phyloP scores from a whole-genome alignment of 2,113 vertebrate genomes.

The Oncorhynchus masou region DNA sequence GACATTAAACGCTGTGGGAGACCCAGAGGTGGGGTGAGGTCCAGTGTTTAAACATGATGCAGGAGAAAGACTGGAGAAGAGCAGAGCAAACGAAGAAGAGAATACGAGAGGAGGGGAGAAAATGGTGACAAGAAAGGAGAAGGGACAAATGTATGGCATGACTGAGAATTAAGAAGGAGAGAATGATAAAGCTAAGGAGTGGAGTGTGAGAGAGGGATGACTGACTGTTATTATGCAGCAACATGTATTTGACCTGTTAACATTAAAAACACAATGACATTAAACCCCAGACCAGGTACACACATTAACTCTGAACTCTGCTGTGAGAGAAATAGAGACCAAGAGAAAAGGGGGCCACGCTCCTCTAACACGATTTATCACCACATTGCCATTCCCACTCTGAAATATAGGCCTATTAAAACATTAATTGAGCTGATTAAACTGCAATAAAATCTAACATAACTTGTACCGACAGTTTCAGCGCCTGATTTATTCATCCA shows the following conservation, averaged over 20 bases:
- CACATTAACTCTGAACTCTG: conserved; percentile 10
- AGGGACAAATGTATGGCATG: too few species aligned
- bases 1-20: conserved; percentile 58
- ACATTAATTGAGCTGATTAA: conserved; percentile 74
- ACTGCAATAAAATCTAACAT: conserved; percentile 68
- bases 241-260: neutral
- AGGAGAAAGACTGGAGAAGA: conserved; percentile 4
- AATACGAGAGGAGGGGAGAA: neutral
- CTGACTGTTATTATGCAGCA: neutral
- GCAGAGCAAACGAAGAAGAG: neutral
- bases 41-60: conserved; percentile 42
- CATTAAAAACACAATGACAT: neutral
- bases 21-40: conserved; percentile 37
- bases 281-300: neutral
- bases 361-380: conserved; percentile 59
- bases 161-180: too few species aligned
- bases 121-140: conserved; percentile 8
- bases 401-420: conserved; percentile 74
- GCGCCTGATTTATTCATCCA: conserved; percentile 60
- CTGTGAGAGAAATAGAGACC: conserved; percentile 18
- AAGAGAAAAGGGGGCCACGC: conserved; percentile 1
- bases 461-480: conserved; percentile 65
- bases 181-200: too few species aligned
- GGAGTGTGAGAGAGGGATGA: neutral
- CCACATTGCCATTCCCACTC: conserved; percentile 49